Conservation (phyloP, 2,888 invertebrate genomes). For the Polyommatus iphigenia region DNA sequence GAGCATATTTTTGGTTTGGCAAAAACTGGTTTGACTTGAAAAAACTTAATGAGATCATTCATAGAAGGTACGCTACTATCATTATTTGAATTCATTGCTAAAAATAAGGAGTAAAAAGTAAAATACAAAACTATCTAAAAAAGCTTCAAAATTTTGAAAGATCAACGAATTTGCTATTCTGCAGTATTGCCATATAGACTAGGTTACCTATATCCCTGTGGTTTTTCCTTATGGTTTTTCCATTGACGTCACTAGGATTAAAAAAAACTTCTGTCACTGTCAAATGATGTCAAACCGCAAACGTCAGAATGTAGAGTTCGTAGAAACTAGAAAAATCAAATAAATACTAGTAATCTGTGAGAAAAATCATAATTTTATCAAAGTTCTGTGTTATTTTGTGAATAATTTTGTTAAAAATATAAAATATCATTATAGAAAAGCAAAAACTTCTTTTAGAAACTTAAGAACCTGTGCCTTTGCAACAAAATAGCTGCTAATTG, state of each 20-base stretch:
- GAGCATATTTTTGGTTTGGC: constrained; percentile 57
- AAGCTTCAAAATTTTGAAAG: not conserved
- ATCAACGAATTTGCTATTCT: not conserved
- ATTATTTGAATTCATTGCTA: constrained; percentile 26
- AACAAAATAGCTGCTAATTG: not conserved
- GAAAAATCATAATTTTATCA: not conserved
- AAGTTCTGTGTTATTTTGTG: not conserved
- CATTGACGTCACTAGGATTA: not conserved
- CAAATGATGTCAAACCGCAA: not conserved
- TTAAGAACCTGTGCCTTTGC: not conserved
- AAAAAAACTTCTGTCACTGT: not conserved
- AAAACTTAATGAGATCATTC: constrained; percentile 56
- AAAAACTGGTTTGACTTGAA: constrained; percentile 59
- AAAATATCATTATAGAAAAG: not conserved
- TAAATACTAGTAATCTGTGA: no score
- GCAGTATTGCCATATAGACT: no score
- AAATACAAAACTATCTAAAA: not conserved
- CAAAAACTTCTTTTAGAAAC: not conserved
- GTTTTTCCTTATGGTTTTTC: not conserved
- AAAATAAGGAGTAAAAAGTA: not conserved
- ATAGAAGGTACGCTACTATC: constrained; percentile 46
- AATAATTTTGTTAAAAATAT: not conserved
- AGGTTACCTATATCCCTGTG: not conserved
- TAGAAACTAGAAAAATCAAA: no score
- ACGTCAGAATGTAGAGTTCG: not conserved